Percentiles rank a stretch among this genome's conserved stretches.
Conservation (phyloP, 2,113 vertebrate species). For the Eulemur rufifrons region DNA sequence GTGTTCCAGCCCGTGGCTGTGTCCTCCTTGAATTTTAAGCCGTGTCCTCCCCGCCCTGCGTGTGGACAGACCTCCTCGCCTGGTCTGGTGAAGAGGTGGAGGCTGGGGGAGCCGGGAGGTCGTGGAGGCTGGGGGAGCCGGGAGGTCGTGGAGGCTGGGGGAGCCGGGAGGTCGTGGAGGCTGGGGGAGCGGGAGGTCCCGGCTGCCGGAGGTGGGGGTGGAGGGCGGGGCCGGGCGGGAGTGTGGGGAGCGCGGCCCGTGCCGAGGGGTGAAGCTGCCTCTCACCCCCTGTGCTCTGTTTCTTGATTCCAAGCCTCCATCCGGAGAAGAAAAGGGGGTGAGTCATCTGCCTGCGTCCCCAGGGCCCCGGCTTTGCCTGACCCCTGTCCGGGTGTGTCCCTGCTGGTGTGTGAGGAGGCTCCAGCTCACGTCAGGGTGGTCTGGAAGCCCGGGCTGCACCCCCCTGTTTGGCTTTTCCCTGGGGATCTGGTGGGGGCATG, state of each 20-base stretch:
- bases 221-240: slow-evolving; percentile 67
- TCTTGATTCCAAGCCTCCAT: slow-evolving; percentile 95
- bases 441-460: background rate
- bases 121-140: background rate
- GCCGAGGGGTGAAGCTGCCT: slow-evolving; percentile 47
- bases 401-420: background rate
- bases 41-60: fast-evolving
- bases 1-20: background rate
- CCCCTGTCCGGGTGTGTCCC: background rate
- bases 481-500: background rate
- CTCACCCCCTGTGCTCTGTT: slow-evolving; percentile 81
- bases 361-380: slow-evolving; percentile 21
- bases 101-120: background rate
- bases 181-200: background rate
- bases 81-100: background rate
- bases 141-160: background rate
- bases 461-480: background rate
- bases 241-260: slow-evolving; percentile 77
- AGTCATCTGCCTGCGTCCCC: slow-evolving; percentile 82
- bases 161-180: too few species aligned
- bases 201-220: background rate
- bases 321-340: slow-evolving; percentile 98
- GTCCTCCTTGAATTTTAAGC: background rate
- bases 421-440: background rate
- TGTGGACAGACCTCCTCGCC: background rate